Evolutionary conservation across 2,888 invertebrate species (phyloP), one percentile per base, ranked within the genome.

Genomic region (Octodonta nipae): DNA sequence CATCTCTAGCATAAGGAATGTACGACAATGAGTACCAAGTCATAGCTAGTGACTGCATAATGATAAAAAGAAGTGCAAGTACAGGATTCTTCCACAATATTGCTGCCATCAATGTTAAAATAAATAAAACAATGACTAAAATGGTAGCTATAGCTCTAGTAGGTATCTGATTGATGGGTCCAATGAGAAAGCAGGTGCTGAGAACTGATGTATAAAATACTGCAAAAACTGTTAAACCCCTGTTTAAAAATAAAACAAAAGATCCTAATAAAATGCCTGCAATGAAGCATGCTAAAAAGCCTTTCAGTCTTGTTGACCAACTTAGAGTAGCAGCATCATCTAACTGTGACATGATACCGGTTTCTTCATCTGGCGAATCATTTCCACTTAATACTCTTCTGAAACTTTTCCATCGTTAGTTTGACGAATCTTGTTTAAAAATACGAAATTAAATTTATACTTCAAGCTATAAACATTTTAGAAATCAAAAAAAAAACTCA

Each of bases 1-100:
- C 78, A 62, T 83, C 83, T 49, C 87, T 71, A 5, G 89, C 89
- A 63, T 81, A 89, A 8, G 89, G 89, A 58, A 91, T 89, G 59
- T 89, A 91, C 1, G 87, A 87, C 22, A 91, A 60, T 2, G 87
- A 85, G 56, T 91, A 91, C 87, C 88, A 89, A 3, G 85, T 83
- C 78, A 91, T 80, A 10, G 88, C 82, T 42, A 85, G 48, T 41
- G 83, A 87, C 64, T 91, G 88, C 28, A 85, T 68, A 38, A 86
- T 74, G 49, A 86, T 83, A 61, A 84, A 87, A 26, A 89, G 50
- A 31, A 91, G 63, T 2, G 81, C 79, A 39, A 86, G 61, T 12
- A 70, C 73, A n/a, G 75, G 67, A 52, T 78, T 84, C 37, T 77
- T 64, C 47, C 78, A 63, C 83, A 84, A 64, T 49, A 83, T 60